Evolutionary conservation across 1,140 invertebrate species (phyloP).

Genomic region (Amyelois transitella): DNA sequence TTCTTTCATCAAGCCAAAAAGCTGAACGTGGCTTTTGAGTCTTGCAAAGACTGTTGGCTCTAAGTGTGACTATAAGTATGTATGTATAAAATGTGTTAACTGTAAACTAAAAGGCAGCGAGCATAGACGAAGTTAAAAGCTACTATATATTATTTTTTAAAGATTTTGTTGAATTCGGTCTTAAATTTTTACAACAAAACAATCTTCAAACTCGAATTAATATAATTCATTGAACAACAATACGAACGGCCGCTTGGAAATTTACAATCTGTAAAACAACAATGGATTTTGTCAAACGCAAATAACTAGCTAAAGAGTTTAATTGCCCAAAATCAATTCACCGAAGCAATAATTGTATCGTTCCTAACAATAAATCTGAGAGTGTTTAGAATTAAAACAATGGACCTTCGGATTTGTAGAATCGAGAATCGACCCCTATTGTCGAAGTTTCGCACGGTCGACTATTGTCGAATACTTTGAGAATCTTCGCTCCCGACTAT

Average conservation of each 20-base stretch:
- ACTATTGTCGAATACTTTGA: not conserved
- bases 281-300: not conserved
- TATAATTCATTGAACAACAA: no score
- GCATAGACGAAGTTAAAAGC: no score
- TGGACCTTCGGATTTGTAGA: slow-evolving; percentile 35
- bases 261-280: not conserved
- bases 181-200: not conserved
- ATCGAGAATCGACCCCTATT: slow-evolving; percentile 18
- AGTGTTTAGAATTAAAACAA: slow-evolving; percentile 46
- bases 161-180: no score
- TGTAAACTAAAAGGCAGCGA: no score
- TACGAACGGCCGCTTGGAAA: not conserved
- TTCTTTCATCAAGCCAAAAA: no score
- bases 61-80: no score
- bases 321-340: slow-evolving; percentile 41
- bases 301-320: slow-evolving; percentile 24
- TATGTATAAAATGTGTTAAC: no score
- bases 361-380: slow-evolving; percentile 40
- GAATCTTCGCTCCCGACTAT: not conserved
- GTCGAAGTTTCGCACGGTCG: not conserved
- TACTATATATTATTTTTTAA: no score
- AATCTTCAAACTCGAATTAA: no score
- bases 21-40: no score
- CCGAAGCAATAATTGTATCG: slow-evolving; percentile 34
- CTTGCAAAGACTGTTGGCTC: no score